A percentile compares a stretch with the other conserved stretches of the same genome.
phyloP scores from a whole-genome alignment of 2,888 invertebrate genomes.

The Julus scandinavius region DNA sequence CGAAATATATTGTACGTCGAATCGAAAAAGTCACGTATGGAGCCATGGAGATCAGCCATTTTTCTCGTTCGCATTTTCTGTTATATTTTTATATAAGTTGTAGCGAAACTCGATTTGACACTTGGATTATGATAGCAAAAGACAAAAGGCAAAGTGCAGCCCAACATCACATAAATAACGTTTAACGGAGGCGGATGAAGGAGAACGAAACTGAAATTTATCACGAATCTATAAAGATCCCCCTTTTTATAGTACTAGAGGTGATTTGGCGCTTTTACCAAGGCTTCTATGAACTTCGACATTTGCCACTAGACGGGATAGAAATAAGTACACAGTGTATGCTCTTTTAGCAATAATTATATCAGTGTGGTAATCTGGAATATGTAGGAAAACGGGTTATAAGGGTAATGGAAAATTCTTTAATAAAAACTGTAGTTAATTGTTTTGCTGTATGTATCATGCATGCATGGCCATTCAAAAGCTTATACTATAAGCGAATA shows the following conservation, averaged over 20 bases:
- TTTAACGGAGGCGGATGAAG: background rate
- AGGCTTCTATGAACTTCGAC: background rate
- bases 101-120: background rate
- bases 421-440: too few species aligned
- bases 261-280: background rate
- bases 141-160: background rate
- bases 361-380: too few species aligned
- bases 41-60: background rate
- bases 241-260: background rate
- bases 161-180: background rate
- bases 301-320: background rate
- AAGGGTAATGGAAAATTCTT: background rate
- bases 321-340: background rate
- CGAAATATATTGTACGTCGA: background rate
- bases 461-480: too few species aligned
- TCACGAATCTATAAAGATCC: background rate
- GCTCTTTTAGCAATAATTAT: background rate
- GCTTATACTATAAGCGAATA: too few species aligned
- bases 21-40: background rate
- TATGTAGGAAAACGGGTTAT: background rate
- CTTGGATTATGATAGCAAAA: conserved; percentile 3
- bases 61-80: background rate
- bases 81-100: background rate
- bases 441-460: too few species aligned
- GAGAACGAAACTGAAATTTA: background rate